These are phyloP conservation scores for Drosophila grimshawi DNA, from an alignment of 1,140 invertebrate species.

Conservation along the genomic window DNA sequence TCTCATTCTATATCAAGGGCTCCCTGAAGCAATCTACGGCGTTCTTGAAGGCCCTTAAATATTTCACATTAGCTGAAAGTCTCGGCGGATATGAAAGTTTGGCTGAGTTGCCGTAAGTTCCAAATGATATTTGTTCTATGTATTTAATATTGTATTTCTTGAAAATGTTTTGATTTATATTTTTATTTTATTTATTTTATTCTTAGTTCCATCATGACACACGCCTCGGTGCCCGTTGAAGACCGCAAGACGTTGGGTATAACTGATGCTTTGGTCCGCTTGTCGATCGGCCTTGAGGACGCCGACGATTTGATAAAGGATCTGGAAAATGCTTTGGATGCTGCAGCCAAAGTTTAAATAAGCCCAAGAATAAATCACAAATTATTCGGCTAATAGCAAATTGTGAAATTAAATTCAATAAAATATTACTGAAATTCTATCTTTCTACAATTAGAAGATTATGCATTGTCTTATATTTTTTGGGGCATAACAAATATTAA, in stretches of 20 bases:
- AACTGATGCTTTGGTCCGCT: conserved; percentile 92
- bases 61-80: conserved; percentile 97
- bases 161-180: background rate
- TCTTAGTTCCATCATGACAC: conserved; percentile 89
- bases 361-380: background rate
- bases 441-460: no score
- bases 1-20: conserved; percentile 95
- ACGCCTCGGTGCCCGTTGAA: conserved; percentile 91
- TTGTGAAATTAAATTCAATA: background rate
- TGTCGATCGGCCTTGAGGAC: conserved; percentile 97
- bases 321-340: conserved; percentile 91
- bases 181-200: conserved; percentile 6
- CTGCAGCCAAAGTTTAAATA: conserved; percentile 54
- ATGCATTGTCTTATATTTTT: no score
- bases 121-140: background rate
- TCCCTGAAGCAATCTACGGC: conserved; percentile 90
- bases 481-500: background rate
- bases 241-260: conserved; percentile 92
- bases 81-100: conserved; percentile 98
- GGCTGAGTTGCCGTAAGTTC: conserved; percentile 92
- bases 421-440: background rate
- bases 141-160: background rate
- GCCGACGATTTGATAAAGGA: conserved; percentile 94
- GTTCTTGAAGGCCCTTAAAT: conserved; percentile 91
- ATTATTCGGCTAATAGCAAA: background rate